Evolutionary conservation across 2,113 vertebrate species (phyloP), one percentile per base, ranked within the genome.

Genomic region (Phoenicopterus ruber): DNA sequence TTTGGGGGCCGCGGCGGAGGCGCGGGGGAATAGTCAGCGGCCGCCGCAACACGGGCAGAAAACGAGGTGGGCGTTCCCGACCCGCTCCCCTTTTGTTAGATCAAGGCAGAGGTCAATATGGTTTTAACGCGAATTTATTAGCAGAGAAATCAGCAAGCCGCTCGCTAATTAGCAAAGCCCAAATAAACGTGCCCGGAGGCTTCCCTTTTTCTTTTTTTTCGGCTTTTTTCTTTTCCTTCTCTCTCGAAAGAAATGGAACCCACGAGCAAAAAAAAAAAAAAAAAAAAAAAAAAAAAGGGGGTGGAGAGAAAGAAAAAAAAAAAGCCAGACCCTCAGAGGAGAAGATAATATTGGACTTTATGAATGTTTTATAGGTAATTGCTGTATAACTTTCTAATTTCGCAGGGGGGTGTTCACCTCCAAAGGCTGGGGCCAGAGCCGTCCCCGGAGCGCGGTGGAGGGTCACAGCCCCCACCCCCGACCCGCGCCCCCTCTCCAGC

Each of bases 81-180:
- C 82, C 92, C 88, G 44, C 71, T 95, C 94, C 94, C 90, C 85
- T 97, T 98, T 98, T 98, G 97, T 98, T 95, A 96, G 92, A 97
- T 87, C 96, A 97, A 97, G 98, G 98, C 94, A 97, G 97, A 98
- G 98, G 98, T 98, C 98, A 98, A 97, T 97, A 98, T 98, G 97
- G 76, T 97, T 98, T 98, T 97, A 98, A 98, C 95, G 94, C 93
- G 97, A 98, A 98, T 97, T 98, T 98, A 98, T 98, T 97, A 98
- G 97, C 96, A 96, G 88, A 95, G 95, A 97, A 98, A 98, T 98
- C 98, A 98, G 97, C 96, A 98, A 98, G 97, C 92, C 94, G 70
- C 98, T 98, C 96, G 49, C 97, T 98, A 98, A 99, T 98, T 98
- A 98, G 97, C 97, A 97, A 97, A 98, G 97, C 96, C 98, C 97